Percentiles rank a stretch among this genome's conserved stretches.
Evolutionary conservation across 2,797 vertebrate genomes (phyloP).

Genomic region (Sebastes flavidus): DNA sequence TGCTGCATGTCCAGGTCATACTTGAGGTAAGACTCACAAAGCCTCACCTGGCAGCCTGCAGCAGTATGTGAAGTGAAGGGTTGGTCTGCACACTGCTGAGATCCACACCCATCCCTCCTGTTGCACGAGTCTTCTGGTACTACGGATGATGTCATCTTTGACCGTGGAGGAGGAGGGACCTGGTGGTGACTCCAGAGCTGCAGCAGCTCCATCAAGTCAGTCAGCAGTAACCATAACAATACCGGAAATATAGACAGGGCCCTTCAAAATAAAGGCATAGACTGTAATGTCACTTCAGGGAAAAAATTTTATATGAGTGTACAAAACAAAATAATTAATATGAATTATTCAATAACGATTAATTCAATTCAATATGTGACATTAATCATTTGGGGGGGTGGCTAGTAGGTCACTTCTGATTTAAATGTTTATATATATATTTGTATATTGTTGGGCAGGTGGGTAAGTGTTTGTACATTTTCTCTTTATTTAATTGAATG

Average conservation of each 20-base stretch:
- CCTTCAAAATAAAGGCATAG: slow-evolving; percentile 29
- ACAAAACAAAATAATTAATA: not conserved
- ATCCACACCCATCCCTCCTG: slow-evolving; percentile 68
- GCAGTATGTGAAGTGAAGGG: not conserved
- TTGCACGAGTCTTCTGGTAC: slow-evolving; percentile 63
- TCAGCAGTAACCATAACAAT: not conserved
- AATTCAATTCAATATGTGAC: not conserved
- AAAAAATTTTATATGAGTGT: not conserved
- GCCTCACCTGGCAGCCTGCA: not conserved
- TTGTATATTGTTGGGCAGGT: too few species aligned
- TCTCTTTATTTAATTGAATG: too few species aligned
- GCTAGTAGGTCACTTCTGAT: not conserved
- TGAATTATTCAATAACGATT: not conserved
- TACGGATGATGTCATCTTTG: slow-evolving; percentile 85
- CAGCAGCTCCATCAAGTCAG: slow-evolving; percentile 32
- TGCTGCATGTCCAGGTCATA: not conserved
- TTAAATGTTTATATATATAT: too few species aligned
- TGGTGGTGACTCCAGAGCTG: slow-evolving; percentile 40
- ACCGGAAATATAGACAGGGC: not conserved
- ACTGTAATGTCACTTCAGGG: accelerated
- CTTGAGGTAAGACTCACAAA: too few species aligned
- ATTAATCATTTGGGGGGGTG: not conserved
- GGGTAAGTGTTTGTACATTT: too few species aligned
- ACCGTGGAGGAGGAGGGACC: slow-evolving; percentile 62
- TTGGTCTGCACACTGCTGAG: slow-evolving; percentile 3